Evolutionary conservation across 2,797 vertebrate species (phyloP).

Genomic region (Megalops cyprinoides): DNA sequence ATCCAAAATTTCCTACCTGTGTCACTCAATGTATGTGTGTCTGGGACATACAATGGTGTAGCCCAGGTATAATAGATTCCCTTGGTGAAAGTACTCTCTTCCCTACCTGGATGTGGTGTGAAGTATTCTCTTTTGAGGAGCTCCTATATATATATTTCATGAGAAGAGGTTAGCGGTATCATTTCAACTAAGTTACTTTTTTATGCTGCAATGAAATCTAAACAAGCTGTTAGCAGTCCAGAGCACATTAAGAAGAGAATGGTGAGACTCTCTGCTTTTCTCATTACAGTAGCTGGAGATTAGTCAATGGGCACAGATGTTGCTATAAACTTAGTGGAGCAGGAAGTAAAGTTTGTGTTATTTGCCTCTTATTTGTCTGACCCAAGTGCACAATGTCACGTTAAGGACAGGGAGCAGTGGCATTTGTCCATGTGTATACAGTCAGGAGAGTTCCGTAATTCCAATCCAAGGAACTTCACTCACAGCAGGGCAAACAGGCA

Average conservation of each 20-base stretch:
- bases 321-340: neutral
- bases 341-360: neutral
- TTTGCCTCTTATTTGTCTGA: neutral
- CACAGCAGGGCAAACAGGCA: neutral
- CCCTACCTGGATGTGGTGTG: neutral
- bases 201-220: neutral
- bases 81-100: neutral
- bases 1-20: too few species aligned
- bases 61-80: too few species aligned
- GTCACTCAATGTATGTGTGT: too few species aligned
- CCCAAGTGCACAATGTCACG: neutral
- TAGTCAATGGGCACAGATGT: neutral
- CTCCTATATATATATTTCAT: neutral
- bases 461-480: neutral
- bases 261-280: neutral
- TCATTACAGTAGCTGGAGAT: conserved; percentile 3
- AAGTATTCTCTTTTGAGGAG: neutral
- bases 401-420: neutral
- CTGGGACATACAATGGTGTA: neutral
- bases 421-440: neutral
- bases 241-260: neutral
- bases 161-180: neutral
- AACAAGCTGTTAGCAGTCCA: conserved; percentile 6
- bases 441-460: neutral
- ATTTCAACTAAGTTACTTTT: neutral